These are phyloP conservation scores for Diarsia mendica DNA, from an alignment of 2,888 invertebrate species.

Conservation along the genomic window DNA sequence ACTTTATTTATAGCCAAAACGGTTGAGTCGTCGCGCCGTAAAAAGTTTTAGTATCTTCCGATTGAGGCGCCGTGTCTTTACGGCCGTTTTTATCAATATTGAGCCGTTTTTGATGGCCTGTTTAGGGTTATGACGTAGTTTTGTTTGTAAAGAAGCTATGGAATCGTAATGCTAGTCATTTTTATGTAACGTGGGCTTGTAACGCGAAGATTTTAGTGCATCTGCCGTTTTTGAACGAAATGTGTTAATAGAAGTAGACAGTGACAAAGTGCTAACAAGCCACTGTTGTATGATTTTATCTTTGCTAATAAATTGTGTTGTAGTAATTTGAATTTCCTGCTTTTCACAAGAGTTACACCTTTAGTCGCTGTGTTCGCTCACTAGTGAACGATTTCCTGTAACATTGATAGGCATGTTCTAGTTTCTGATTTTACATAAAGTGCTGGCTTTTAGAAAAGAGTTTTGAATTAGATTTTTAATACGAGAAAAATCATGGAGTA, in stretches of 20 bases:
- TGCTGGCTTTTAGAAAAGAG: background rate
- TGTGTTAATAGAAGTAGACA: conserved; percentile 30
- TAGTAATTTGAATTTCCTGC: conserved; percentile 52
- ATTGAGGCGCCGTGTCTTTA: conserved; percentile 66
- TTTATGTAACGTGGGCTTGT: conserved; percentile 25
- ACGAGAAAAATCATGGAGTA: background rate
- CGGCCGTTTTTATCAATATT: conserved; percentile 65
- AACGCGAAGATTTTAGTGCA: conserved; percentile 41
- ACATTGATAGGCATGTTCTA: conserved; percentile 11
- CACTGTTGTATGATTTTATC: conserved; percentile 45
- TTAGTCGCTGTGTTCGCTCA: conserved; percentile 3
- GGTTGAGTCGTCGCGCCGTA: conserved; percentile 58
- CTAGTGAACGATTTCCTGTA: conserved; percentile 36
- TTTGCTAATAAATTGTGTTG: conserved; percentile 39
- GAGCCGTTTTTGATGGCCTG: conserved; percentile 63
- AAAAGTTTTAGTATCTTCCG: conserved; percentile 65
- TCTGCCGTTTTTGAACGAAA: conserved; percentile 7
- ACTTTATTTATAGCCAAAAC: conserved; percentile 64
- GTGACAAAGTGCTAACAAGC: conserved; percentile 1
- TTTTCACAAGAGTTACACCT: conserved; percentile 29
- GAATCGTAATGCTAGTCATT: conserved; percentile 36
- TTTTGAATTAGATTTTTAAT: background rate
- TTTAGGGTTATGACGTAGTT: conserved; percentile 64
- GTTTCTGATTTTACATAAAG: conserved; percentile 14
- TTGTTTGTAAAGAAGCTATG: conserved; percentile 62